Evolutionary conservation across 2,888 invertebrate species (phyloP), one percentile per base, ranked within the genome.

Genomic region (Ennomos quercinarius): DNA sequence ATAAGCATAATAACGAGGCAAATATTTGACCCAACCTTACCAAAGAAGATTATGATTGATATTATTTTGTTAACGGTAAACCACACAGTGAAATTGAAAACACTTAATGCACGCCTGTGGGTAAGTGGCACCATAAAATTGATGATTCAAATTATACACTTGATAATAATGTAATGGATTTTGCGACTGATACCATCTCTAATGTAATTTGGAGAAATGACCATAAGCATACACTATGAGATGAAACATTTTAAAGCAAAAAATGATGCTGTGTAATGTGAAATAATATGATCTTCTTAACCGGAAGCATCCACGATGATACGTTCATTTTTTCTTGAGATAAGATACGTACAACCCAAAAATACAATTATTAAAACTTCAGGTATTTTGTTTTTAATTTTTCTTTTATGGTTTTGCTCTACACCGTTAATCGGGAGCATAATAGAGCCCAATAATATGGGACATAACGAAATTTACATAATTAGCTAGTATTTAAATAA

Each of bases 41-140:
- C 73, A 73, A 71, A 76, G 78, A 78, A 80, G 76, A 86, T 84
- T 83, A 83, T 84, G 86, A 86, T 86, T 86, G 81, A 87, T 86
- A 79, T 74, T 80, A 84, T 83, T 85, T 82, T 80, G 79, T 66
- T 86, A 87, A 85, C 85, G 83, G 86, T 85, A 82, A 74, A 77
- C 68, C 78, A 77, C 78, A 66, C 57, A 69, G 70, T 73, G 68
- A 81, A 77, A 78, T 78, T 78, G 75, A 74, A 74, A 72, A 74
- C 71, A 71, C 67, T 73, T 75, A 76, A 76, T 72, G 70, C 69
- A 72, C 64, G 65, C 73, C 73, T 70, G 73, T 75, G 71, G 70
- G 74, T 75, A 73, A 70, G 67, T 69, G 67, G 44, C 46, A 58
- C 64, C 65, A 65, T 69, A 71, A 74, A 75, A 76, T 73, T 66